Base-by-base conservation (phyloP, 2,113 vertebrate species). In the Malurus alboscapulatus region DNA sequence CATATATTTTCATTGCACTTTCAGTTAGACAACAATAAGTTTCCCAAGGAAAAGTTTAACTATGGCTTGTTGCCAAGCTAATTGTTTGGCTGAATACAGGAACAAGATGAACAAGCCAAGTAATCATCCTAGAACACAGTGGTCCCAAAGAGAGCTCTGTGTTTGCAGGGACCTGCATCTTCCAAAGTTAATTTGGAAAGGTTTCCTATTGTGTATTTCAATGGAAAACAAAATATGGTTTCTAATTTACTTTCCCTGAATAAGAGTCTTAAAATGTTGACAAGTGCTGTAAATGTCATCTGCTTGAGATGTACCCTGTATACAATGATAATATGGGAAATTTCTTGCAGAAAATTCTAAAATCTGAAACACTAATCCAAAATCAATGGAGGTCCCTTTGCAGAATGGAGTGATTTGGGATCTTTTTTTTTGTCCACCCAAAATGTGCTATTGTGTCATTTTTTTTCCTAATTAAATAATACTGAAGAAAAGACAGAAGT, bases 171-270 rank as follows among this genome's bases (percentile, higher is more conserved):
- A 82, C 44, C 40, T 77, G 69, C 76, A 85, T 90, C 63, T 88
- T 93, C 72, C 86, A 48, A 73, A 83, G 57, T 63, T 84, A 75
- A 91, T 95, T 92, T 95, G 90, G 81, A 90, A 93, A 73, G 30
- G 34, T 61, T 93, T 86, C 57, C 61, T 81, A 58, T 42, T 86
- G 72, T 40, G 34, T 66, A 53, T 89, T 90, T 89, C 68, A 87
- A 26, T 34, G 76, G 85, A 62, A 90, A 92, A 85, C 24, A 92
- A 94, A 92, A 59, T 29, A 22, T 16, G 69, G 5, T 69, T 91
- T 80, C 53, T 80, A 85, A 87, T 86, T 84, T 66, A 32, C 22
- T 88, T 81, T 80, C 40, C 32, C 54, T 53, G 66, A 93, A 72
- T 65, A 65, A 76, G 26, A 71, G 34, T 62, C 92, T 92, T 77